Evolutionary conservation across 2,888 invertebrate species (phyloP).

Genomic region (Cosmorhoe ocellata): DNA sequence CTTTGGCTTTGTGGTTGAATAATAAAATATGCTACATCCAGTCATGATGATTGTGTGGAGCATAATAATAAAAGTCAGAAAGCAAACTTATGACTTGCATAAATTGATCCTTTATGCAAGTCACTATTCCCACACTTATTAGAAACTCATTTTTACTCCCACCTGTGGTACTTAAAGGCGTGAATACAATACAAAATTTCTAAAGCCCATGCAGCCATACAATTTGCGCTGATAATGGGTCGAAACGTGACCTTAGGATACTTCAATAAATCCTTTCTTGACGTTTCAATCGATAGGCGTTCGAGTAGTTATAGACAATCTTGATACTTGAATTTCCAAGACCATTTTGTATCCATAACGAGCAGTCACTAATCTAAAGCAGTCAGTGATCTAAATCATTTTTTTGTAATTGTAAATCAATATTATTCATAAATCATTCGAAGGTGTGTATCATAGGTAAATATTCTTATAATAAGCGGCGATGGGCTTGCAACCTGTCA

Average conservation of each 20-base stretch:
- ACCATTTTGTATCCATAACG: no score
- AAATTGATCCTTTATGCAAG: constrained; percentile 25
- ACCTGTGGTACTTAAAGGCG: constrained; percentile 21
- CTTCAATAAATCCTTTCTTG: constrained; percentile 62
- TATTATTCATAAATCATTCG: no score
- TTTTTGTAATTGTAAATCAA: no score
- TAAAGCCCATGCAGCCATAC: constrained; percentile 48
- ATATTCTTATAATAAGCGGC: no score
- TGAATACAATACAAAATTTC: constrained; percentile 48
- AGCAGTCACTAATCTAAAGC: no score
- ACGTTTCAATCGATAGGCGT: constrained; percentile 55
- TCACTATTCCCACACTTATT: constrained; percentile 24
- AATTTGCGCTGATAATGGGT: constrained; percentile 56
- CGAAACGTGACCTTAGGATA: constrained; percentile 64
- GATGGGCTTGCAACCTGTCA: no score
- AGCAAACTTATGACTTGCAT: constrained; percentile 10
- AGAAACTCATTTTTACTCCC: constrained; percentile 24
- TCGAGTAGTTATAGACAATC: constrained; percentile 24
- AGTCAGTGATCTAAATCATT: no score
- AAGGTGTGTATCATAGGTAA: no score
- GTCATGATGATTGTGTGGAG: no score
- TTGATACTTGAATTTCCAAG: constrained; percentile 44
- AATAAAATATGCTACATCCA: no score
- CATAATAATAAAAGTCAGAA: not conserved
- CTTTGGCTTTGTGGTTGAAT: not conserved